Evolutionary conservation across 2,797 vertebrate genomes (phyloP).

Genomic region (Sebastes elongatus): DNA sequence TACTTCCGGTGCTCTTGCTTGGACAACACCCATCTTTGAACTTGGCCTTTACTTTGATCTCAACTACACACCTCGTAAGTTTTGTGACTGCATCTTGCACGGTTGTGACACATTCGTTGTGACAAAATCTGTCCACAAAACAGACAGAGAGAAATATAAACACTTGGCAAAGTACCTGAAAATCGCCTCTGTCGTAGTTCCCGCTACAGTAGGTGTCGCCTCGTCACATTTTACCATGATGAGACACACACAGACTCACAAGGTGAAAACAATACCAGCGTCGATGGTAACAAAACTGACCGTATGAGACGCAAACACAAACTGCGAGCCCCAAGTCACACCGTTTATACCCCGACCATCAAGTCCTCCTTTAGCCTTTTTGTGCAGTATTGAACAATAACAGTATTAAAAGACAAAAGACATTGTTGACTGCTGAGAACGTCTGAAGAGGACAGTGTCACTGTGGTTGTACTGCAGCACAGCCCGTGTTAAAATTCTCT

Average conservation of each 20-base stretch:
- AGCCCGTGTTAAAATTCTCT: neutral
- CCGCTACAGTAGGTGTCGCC: neutral
- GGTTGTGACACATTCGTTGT: neutral
- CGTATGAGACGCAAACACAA: neutral
- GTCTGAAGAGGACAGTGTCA: neutral
- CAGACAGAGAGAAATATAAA: neutral
- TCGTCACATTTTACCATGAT: neutral
- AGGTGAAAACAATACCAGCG: neutral
- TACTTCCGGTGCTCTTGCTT: neutral
- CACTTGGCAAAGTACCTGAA: neutral
- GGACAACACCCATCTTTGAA: neutral
- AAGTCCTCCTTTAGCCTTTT: neutral
- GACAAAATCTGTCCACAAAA: no score
- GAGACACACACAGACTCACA: neutral
- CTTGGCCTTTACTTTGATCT: neutral
- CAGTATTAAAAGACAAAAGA: neutral
- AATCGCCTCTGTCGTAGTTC: neutral
- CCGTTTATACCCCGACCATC: neutral
- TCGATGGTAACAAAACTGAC: neutral
- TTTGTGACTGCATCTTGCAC: neutral
- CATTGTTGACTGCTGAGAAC: neutral
- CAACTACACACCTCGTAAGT: neutral
- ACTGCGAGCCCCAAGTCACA: neutral
- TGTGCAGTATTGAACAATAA: neutral
- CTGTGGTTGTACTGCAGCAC: neutral